A percentile compares a stretch with the other conserved stretches of the same genome.
Conservation (phyloP, 2,113 vertebrate species). For the Pelodiscus sinensis region DNA sequence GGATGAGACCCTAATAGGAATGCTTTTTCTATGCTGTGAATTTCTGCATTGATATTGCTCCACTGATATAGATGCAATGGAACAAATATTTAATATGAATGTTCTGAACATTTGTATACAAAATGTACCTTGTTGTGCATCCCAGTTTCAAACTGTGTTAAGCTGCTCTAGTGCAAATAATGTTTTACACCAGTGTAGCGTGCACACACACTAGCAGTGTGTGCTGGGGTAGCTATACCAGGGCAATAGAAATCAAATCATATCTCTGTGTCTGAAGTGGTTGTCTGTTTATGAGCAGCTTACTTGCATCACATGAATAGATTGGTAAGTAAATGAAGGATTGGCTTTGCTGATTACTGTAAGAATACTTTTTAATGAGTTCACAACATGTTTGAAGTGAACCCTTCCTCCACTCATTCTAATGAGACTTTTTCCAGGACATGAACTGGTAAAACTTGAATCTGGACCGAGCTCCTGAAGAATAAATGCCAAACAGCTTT, state of each 20-base stretch:
- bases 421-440: slow-evolving; percentile 61
- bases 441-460: slow-evolving; percentile 57
- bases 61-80: not conserved
- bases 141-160: not conserved
- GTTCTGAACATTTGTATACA: not conserved
- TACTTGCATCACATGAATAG: slow-evolving; percentile 71
- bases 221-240: not conserved
- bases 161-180: not conserved
- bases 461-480: slow-evolving; percentile 46
- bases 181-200: not conserved
- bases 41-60: rapidly evolving
- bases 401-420: slow-evolving; percentile 59
- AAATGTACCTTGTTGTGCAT: not conserved
- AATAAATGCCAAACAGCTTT: slow-evolving; percentile 49
- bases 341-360: slow-evolving; percentile 70
- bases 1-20: not conserved
- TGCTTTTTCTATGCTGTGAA: not conserved
- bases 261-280: not conserved
- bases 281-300: slow-evolving; percentile 59
- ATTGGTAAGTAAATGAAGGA: slow-evolving; percentile 73
- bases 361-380: slow-evolving; percentile 74
- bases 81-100: rapidly evolving
- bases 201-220: not conserved
- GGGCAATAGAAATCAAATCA: not conserved
- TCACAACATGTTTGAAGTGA: slow-evolving; percentile 70